Base-by-base conservation (phyloP, 2,888 invertebrate genomes). In the Drosophila kambysellisi region DNA sequence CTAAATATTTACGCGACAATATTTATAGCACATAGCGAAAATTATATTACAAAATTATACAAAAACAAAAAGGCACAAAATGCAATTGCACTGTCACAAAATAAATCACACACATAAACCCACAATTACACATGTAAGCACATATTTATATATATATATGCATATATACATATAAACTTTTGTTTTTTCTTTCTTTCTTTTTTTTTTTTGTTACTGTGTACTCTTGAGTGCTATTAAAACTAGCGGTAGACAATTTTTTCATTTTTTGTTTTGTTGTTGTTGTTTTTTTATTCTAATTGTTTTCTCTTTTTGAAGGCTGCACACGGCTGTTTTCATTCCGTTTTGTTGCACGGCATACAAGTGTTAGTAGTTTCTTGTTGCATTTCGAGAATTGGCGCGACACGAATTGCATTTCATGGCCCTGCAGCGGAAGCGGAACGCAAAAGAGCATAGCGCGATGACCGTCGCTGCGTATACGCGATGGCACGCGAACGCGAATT, bases 381-480 rank as follows among this genome's bases (percentile, higher is more conserved):
- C 68, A 77, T 60, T 74, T 67, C 30, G 71, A 60, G 63, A 73
- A 66, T 73, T 71, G 81, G 63, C 74, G 81, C 83, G 69, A 39
- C 77, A 69, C 67, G 71, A 88, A 76, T 71, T 76, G 69, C 61
- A 74, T 81, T 88, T 89, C 74, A 83, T 66, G 84, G 84, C 84
- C 82, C 69, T 70, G 82, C 76, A 74, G 74, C 86, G 88, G 89
- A 86, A 89, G 89, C 85, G 65, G 78, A 83, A 72, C 82, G 77
- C 76, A 61, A 68, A 33, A 20, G 56, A 39, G 72, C 74, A 61
- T 57, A 30, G 63, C 70, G 63, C 52, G 63, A 48, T 70, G 66
- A 67, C 62, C 79, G 65, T 72, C 69, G 87, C 64, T 77, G 89
- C 89, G 89, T 87, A 87, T 85, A 89, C 84, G 89, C 84, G 87